phyloP scores from a whole-genome alignment of 2,113 vertebrate species.

The Tachuris rubrigastra region DNA sequence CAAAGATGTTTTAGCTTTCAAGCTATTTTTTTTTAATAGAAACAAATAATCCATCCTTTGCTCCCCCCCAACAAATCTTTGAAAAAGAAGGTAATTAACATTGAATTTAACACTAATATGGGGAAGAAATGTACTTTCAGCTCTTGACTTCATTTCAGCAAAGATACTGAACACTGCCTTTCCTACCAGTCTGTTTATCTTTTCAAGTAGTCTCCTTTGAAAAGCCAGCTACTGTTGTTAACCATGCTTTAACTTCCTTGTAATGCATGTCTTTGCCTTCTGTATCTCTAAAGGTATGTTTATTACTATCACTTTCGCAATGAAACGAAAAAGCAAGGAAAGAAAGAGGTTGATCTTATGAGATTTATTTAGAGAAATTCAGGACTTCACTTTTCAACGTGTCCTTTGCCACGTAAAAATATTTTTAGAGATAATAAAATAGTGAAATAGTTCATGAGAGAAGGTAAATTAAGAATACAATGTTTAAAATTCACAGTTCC shows the following conservation, averaged over 20 bases:
- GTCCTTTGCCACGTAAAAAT: neutral
- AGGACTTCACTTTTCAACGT: neutral
- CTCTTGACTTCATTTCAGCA: neutral
- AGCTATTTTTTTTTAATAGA: neutral
- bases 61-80: neutral
- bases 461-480: neutral
- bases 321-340: neutral
- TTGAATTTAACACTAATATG: neutral
- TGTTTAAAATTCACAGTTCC: neutral
- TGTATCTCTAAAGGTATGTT: neutral
- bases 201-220: neutral
- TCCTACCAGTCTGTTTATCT: neutral
- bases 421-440: neutral
- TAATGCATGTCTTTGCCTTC: neutral
- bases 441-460: neutral
- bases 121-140: neutral
- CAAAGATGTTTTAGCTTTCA: neutral
- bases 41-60: neutral
- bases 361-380: neutral
- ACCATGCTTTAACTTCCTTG: neutral
- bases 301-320: neutral
- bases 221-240: neutral
- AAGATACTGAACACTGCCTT: neutral
- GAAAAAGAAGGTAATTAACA: neutral
- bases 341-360: neutral